Conservation (phyloP, 1,140 invertebrate genomes). For the Ylistrum balloti region DNA sequence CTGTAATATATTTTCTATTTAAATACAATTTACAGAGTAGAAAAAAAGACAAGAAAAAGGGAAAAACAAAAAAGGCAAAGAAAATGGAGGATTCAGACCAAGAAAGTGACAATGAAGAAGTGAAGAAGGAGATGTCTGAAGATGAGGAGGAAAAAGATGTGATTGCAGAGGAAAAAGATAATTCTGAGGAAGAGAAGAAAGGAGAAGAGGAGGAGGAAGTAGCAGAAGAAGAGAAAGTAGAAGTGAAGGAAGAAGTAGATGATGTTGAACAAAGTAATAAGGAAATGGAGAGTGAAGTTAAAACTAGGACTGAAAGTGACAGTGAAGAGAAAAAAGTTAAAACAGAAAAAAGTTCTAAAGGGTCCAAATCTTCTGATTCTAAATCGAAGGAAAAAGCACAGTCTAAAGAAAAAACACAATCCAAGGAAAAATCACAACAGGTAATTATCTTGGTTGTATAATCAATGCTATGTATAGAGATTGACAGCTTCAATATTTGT, state of each 20-base stretch:
- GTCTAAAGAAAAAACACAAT: no score
- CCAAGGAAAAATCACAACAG: not conserved
- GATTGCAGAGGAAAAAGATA: conserved; percentile 38
- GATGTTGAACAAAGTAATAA: conserved; percentile 73
- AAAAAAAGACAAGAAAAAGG: conserved; percentile 51
- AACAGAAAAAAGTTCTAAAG: conserved; percentile 7
- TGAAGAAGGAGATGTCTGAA: conserved; percentile 68
- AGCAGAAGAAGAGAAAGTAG: conserved; percentile 74
- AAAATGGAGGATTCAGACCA: conserved; percentile 45
- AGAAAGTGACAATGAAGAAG: conserved; percentile 61
- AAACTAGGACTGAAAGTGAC: conserved; percentile 78
- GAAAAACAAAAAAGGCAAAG: conserved; percentile 45
- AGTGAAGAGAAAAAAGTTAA: conserved; percentile 45
- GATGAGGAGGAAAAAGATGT: conserved; percentile 67
- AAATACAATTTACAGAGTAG: not conserved
- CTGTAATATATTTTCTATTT: not conserved
- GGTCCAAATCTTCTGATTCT: conserved; percentile 43
- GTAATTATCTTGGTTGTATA: no score
- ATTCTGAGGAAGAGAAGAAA: conserved; percentile 35
- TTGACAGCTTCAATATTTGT: no score
- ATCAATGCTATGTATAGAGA: no score
- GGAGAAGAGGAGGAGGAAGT: conserved; percentile 46
- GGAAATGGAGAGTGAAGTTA: conserved; percentile 83
- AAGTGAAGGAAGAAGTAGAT: conserved; percentile 82
- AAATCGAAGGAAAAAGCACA: conserved; percentile 21